phyloP scores from a whole-genome alignment of 30 jellyfish, hydroid and myxozoan species.

The Clytia hemisphaerica region DNA sequence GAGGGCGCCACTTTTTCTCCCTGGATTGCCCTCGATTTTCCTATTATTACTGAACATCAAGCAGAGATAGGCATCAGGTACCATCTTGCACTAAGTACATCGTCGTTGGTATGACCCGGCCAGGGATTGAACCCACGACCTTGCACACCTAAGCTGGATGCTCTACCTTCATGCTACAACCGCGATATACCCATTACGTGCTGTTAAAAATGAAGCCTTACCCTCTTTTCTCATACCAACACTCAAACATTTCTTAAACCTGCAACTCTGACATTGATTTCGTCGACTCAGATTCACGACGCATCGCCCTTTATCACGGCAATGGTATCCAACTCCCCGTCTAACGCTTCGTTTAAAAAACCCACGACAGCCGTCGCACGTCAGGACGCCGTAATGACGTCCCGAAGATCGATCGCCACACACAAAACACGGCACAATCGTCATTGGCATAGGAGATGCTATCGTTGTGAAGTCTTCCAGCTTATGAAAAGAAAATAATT shows the following conservation, averaged over 20 bases:
- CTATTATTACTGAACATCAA: too few relatives aligned
- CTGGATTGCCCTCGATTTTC: too few relatives aligned
- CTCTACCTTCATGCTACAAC: too few relatives aligned
- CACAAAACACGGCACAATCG: constrained; percentile 44
- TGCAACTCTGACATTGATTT: constrained; percentile 79
- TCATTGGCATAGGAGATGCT: too few relatives aligned
- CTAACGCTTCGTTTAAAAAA: constrained; percentile 86
- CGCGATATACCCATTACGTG: too few relatives aligned
- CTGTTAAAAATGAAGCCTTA: background rate
- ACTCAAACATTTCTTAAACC: constrained; percentile 51
- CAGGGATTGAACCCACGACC: too few relatives aligned
- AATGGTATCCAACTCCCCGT: constrained; percentile 42
- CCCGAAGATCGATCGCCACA: constrained; percentile 91
- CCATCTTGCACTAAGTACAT: too few relatives aligned
- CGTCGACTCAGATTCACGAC: constrained; percentile 64
- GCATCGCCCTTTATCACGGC: constrained; percentile 64
- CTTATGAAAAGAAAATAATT: background rate
- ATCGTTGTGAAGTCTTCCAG: too few relatives aligned
- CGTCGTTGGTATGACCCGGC: too few relatives aligned
- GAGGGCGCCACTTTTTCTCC: too few relatives aligned
- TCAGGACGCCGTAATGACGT: constrained; percentile 78
- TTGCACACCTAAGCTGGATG: too few relatives aligned
- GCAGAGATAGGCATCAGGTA: too few relatives aligned
- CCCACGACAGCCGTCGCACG: constrained; percentile 98
- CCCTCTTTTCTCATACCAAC: constrained; percentile 86